These are phyloP conservation scores for Eupeodes latifasciatus DNA, from an alignment of 2,888 invertebrate genomes.

Conservation along the genomic window DNA sequence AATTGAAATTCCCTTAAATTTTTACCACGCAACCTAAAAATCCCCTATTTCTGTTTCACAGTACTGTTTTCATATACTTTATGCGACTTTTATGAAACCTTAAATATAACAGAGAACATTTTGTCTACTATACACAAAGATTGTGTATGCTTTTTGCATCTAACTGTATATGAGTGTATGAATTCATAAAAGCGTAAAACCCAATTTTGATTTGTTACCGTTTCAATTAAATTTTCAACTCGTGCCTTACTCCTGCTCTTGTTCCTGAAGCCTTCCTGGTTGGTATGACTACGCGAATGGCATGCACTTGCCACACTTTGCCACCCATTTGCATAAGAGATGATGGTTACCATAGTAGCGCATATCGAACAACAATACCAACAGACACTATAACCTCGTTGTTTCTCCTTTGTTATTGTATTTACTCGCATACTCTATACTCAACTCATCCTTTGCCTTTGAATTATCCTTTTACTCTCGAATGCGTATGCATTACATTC, in stretches of 20 bases:
- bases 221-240: conserved; percentile 69
- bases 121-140: not conserved
- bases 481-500: conserved; percentile 61
- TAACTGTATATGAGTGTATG: conserved; percentile 16
- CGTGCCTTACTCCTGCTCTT: not conserved
- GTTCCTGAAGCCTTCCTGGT: too few species aligned
- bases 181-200: conserved; percentile 65
- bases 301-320: conserved; percentile 24
- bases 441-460: conserved; percentile 56
- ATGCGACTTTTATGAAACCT: conserved; percentile 20
- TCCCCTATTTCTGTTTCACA: not conserved
- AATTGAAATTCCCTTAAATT: too few species aligned
- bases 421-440: not conserved
- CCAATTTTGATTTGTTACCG: conserved; percentile 76
- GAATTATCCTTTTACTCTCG: conserved; percentile 57
- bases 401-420: conserved; percentile 45
- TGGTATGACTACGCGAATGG: not conserved
- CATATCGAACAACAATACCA: not conserved
- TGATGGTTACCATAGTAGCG: conserved; percentile 1
- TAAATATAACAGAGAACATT: not conserved
- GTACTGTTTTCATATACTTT: not conserved
- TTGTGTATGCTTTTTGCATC: not conserved
- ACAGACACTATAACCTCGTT: conserved; percentile 20
- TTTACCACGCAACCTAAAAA: too few species aligned
- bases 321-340: not conserved